phyloP scores from a whole-genome alignment of 64 coral and sea anemone genomes.

The Actinia tenebrosa region DNA sequence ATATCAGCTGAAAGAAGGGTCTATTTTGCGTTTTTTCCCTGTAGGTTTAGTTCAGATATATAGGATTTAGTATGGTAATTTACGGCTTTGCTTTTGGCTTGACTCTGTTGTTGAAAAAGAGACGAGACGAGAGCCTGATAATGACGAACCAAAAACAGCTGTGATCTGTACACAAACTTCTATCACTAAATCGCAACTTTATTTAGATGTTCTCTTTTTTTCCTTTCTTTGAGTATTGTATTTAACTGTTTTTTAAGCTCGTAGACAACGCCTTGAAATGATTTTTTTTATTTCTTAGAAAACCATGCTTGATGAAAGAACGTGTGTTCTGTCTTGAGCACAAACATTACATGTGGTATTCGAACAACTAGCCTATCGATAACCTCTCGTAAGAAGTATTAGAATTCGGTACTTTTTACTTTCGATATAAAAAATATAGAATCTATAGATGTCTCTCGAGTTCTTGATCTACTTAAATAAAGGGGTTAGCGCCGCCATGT shows the following conservation, averaged over 20 bases:
- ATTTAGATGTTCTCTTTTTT: neutral
- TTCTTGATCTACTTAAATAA: neutral
- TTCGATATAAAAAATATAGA: neutral
- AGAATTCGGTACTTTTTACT: neutral
- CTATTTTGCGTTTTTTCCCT: neutral
- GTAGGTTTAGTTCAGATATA: neutral
- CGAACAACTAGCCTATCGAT: neutral
- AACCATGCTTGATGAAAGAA: neutral
- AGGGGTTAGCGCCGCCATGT: neutral
- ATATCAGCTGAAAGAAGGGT: neutral
- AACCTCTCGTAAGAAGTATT: neutral
- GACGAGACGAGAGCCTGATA: neutral
- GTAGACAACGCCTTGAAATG: constrained; percentile 11
- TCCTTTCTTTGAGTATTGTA: neutral
- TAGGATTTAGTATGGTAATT: neutral
- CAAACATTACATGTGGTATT: neutral
- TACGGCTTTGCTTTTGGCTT: neutral
- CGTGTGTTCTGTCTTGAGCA: neutral
- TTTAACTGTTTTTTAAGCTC: constrained; percentile 21
- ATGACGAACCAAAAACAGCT: neutral
- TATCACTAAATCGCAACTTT: neutral
- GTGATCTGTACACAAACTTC: neutral
- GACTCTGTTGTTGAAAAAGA: neutral
- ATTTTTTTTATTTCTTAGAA: neutral
- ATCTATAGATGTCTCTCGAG: neutral